Evolutionary conservation across 2,797 vertebrate genomes (phyloP), one percentile per base, ranked within the genome.

Genomic region (Tinamus major): DNA sequence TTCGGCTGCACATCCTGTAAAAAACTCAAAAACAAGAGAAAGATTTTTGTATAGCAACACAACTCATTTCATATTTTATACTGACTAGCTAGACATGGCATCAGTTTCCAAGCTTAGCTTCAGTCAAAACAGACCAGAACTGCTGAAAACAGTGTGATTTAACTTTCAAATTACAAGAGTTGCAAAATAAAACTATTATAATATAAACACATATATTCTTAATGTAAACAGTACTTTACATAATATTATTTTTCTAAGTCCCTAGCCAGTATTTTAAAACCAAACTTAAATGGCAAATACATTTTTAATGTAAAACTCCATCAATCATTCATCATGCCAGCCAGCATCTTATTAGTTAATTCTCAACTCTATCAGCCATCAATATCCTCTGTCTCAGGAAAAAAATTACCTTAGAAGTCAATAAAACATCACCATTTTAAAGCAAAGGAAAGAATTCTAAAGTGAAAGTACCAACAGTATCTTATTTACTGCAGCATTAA

Each of bases 261-360:
- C 15, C 31, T 74, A 74, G 78, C 4, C 33, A 63, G 10, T 72
- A 70, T 49, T 74, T 76, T 51, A 81, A 84, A 26, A 55, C 4
- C 37, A 67, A 77, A 61, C 29, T 41, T 51, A 74, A 58, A 37
- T 4, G 58, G 44, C 21, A 75, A 89, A 1, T 48, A 61, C 48
- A 7, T 44, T 74, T 79, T 44, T 85, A 41, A 84, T 49, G 51
- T n/a, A 11, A 63, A 69, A n/a, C 8, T 5, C 10, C 6, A 6
- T 39, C 58, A 78, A 64, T 64, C 33, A 1, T 1, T 27, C 44
- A 41, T 53, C 6, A 0, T 3, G 9, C 4, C 27, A 16, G 7
- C 13, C 9, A 84, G 27, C 55, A 58, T 9, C 3, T 3, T 24
- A 49, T n/a, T 31, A 88, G 13, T 49, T 55, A 58, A 58, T 26